These are phyloP conservation scores for Heterohyrax brucei DNA, from an alignment of 2,797 vertebrate species.

Conservation along the genomic window DNA sequence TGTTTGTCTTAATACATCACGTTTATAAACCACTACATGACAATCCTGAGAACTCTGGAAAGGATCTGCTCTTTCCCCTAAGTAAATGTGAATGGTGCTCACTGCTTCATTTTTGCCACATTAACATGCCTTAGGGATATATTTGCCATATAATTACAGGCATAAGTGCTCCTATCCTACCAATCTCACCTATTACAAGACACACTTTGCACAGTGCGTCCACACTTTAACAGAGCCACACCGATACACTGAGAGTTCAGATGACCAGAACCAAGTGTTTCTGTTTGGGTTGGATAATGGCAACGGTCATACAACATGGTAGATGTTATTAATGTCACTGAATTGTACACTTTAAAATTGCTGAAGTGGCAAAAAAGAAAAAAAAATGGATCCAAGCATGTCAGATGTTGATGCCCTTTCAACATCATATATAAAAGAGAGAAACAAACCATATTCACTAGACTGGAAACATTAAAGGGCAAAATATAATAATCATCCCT, in stretches of 20 bases:
- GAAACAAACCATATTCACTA: conserved; percentile 24
- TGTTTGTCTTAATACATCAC: not conserved
- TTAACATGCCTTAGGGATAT: not conserved
- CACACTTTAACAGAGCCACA: not conserved
- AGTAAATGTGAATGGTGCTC: not conserved
- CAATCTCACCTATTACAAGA: not conserved
- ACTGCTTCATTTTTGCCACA: not conserved
- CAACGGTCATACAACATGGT: not conserved
- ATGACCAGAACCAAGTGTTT: not conserved
- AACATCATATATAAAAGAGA: not conserved
- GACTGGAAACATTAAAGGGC: not conserved
- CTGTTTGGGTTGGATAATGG: not conserved
- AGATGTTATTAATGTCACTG: not conserved
- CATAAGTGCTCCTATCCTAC: not conserved
- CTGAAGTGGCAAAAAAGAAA: not conserved
- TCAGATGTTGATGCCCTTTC: not conserved
- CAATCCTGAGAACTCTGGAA: not conserved
- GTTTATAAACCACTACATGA: not conserved
- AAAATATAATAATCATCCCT: not conserved
- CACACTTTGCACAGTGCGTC: not conserved
- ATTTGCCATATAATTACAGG: not conserved
- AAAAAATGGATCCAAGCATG: not conserved
- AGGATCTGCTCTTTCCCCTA: not conserved
- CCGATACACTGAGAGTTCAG: not conserved
- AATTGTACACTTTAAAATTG: not conserved